Conservation (phyloP, 2,113 vertebrate genomes). For the Neopipo cinnamomea region DNA sequence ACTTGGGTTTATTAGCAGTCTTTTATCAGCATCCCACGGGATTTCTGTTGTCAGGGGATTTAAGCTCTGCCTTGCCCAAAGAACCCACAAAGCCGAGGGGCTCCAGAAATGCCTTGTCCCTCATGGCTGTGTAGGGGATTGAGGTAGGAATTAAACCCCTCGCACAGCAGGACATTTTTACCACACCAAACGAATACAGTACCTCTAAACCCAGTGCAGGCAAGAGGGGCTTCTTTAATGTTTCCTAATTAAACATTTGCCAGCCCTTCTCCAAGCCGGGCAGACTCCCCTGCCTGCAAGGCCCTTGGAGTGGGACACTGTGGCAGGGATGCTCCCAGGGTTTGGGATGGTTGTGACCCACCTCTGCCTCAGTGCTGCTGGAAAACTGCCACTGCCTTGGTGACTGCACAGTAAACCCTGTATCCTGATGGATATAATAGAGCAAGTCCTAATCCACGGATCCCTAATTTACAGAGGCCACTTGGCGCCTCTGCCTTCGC, state of each 20-base stretch:
- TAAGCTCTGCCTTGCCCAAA: background rate
- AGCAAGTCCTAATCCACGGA: background rate
- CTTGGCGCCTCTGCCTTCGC: background rate
- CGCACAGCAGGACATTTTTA: background rate
- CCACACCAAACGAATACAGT: background rate
- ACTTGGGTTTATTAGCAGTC: background rate
- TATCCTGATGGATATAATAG: background rate
- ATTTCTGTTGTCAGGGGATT: background rate
- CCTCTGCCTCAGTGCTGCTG: background rate
- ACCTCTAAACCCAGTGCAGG: background rate
- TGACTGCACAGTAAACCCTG: rapidly evolving
- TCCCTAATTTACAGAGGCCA: background rate
- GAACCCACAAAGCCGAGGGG: background rate
- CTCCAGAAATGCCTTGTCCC: background rate
- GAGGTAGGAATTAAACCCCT: background rate
- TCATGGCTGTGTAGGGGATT: background rate
- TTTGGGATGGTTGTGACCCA: background rate
- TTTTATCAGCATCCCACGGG: background rate
- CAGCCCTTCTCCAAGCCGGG: background rate
- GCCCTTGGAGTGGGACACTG: background rate
- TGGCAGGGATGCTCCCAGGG: background rate
- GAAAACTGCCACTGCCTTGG: background rate
- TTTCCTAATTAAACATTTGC: background rate
- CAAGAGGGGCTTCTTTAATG: background rate
- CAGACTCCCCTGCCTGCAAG: background rate